phyloP scores from a whole-genome alignment of 2,797 vertebrate genomes.

The Manis pentadactyla region DNA sequence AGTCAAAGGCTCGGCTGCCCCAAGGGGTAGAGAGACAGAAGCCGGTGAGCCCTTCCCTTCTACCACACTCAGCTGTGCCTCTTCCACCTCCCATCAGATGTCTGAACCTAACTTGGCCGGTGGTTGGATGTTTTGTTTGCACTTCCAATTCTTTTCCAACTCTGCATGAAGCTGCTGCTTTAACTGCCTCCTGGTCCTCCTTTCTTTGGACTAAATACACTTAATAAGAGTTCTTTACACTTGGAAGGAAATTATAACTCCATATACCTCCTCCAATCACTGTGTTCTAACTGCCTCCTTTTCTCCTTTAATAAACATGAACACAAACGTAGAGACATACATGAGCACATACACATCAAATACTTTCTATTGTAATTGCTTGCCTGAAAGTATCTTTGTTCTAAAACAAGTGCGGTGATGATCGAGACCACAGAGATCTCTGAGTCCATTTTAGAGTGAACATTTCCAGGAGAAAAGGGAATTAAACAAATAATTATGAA shows the following conservation, averaged over 20 bases:
- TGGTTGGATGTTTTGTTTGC: background rate
- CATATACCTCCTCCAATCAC: background rate
- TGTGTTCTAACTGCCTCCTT: background rate
- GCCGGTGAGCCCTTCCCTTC: background rate
- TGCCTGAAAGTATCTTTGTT: background rate
- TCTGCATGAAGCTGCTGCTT: background rate
- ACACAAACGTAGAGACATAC: background rate
- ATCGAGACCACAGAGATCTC: background rate
- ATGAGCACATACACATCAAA: background rate
- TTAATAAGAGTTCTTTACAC: background rate
- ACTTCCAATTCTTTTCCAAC: background rate
- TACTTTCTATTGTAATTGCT: background rate
- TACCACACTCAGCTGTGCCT: background rate
- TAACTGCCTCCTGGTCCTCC: background rate
- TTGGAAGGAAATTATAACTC: conserved; percentile 6
- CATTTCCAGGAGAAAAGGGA: background rate
- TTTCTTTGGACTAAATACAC: background rate
- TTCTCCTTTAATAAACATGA: background rate
- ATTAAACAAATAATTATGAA: background rate
- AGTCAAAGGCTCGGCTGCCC: background rate
- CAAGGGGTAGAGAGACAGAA: background rate
- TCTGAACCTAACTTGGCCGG: background rate
- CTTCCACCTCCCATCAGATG: background rate
- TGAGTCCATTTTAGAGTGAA: background rate
- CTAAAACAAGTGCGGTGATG: background rate